Base-by-base conservation (phyloP, 2,888 invertebrate genomes). In the Leptarthrus brevirostris region DNA sequence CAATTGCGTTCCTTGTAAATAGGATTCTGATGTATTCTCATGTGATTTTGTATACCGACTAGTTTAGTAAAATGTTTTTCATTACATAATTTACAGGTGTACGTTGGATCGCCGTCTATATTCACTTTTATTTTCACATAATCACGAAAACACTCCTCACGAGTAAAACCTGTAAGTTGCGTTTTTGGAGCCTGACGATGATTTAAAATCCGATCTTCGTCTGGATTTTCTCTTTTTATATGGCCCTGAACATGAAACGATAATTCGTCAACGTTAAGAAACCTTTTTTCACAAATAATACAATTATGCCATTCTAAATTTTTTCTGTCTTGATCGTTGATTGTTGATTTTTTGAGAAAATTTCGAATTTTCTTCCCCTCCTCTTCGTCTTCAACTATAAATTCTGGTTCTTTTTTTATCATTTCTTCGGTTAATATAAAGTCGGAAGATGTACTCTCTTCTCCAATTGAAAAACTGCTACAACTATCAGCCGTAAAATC, bases 381-480 rank as follows among this genome's bases (percentile, higher is more conserved):
- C 1, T n/a, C 22, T 8, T 74, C 74, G 53, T 76, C 74, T 8
- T 76, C 72, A 16, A 74, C 69, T 4, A 76, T 76, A 36, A 74
- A 76, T 20, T 76, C 74, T 1, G 75, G 75, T 52, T 76, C 75
- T 64, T 76, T 66, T 52, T 76, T 76, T 10, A 76, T 75, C 58
- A 71, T 70, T 1, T 75, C 73, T 6, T 73, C 73, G 10, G 75
- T 73, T 10, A 75, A 40, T 6, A 64, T n/a, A 12, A 74, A 64
- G 14, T 47, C 70, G 10, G 66, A 53, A 18, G 71, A 73, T 16
- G 18, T 24, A 10, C 34, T 69, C 18, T 69, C 36, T 6, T 69
- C 69, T 2, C 72, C 75, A 4, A 56, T 36, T 8, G 71, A 64
- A 14, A 74, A 74, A 22, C 71, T 52, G 36, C 71, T 52, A 24